Conservation (phyloP, 2,888 invertebrate species). For the Mimas tiliae region DNA sequence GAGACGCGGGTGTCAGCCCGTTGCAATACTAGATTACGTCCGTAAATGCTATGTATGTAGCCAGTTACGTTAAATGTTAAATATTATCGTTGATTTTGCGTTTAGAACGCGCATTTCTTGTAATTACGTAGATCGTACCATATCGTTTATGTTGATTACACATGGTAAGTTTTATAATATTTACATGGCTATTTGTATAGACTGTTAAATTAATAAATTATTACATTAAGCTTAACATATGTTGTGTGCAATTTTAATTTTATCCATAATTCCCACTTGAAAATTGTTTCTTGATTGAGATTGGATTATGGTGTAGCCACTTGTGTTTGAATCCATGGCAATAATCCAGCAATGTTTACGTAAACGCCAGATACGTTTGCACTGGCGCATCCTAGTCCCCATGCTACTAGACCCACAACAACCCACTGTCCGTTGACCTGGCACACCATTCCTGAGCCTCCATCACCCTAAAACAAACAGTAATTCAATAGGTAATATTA, state of each 20-base stretch:
- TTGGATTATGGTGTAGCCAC: conserved; percentile 58
- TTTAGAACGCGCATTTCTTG: conserved; percentile 77
- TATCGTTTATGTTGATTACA: conserved; percentile 71
- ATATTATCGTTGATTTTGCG: conserved; percentile 74
- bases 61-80: conserved; percentile 64
- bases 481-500: not conserved
- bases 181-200: conserved; percentile 81
- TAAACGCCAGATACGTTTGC: conserved; percentile 91
- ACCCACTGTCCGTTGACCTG: conserved; percentile 83
- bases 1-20: conserved; percentile 65
- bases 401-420: conserved; percentile 88
- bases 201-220: conserved; percentile 81
- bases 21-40: conserved; percentile 84
- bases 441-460: conserved; percentile 89
- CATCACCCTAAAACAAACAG: conserved; percentile 86
- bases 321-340: conserved; percentile 87
- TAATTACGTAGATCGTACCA: conserved; percentile 53
- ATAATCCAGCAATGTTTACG: conserved; percentile 88
- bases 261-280: not conserved
- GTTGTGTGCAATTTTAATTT: conserved; percentile 24
- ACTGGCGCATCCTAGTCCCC: conserved; percentile 90
- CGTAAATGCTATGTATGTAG: conserved; percentile 65
- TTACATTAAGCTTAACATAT: conserved; percentile 72
- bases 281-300: not conserved
- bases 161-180: conserved; percentile 78